Percentiles rank a stretch among this genome's conserved stretches.
These are phyloP conservation scores for Tarsius wallacei DNA, from an alignment of 2,797 vertebrate species.

Conservation along the genomic window DNA sequence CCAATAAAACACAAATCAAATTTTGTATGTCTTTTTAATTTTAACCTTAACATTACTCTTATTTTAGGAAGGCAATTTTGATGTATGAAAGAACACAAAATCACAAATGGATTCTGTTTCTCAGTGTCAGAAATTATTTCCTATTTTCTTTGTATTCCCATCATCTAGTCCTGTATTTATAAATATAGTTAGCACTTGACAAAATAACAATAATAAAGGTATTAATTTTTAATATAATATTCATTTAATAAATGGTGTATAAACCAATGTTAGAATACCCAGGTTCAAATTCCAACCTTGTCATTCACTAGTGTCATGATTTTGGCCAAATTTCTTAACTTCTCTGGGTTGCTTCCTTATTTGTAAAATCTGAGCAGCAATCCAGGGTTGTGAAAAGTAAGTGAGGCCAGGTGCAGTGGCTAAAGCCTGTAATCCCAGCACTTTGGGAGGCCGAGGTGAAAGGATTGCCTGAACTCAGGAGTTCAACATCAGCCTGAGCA, in stretches of 20 bases:
- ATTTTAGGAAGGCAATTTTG: slow-evolving; percentile 69
- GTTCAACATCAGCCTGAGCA: too few relatives aligned
- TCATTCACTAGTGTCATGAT: not conserved
- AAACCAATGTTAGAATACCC: not conserved
- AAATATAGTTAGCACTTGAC: not conserved
- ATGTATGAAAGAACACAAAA: slow-evolving; percentile 70
- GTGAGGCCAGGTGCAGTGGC: too few relatives aligned
- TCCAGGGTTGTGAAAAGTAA: not conserved
- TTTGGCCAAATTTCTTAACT: not conserved
- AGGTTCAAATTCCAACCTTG: not conserved
- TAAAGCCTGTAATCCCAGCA: too few relatives aligned
- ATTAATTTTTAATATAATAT: not conserved
- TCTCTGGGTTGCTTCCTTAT: not conserved
- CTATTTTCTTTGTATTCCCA: slow-evolving; percentile 41
- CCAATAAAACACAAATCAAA: slow-evolving; percentile 67
- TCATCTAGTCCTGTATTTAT: not conserved
- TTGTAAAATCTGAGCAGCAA: not conserved
- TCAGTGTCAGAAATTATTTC: slow-evolving; percentile 18
- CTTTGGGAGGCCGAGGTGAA: too few relatives aligned
- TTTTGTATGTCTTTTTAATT: slow-evolving; percentile 27
- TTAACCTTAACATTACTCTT: slow-evolving; percentile 65
- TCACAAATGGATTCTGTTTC: slow-evolving; percentile 60
- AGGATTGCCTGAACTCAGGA: too few relatives aligned
- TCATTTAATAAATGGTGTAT: not conserved
- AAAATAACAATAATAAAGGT: not conserved